Conservation (phyloP, 2,113 vertebrate genomes). For the Trematocara stigmaticum region DNA sequence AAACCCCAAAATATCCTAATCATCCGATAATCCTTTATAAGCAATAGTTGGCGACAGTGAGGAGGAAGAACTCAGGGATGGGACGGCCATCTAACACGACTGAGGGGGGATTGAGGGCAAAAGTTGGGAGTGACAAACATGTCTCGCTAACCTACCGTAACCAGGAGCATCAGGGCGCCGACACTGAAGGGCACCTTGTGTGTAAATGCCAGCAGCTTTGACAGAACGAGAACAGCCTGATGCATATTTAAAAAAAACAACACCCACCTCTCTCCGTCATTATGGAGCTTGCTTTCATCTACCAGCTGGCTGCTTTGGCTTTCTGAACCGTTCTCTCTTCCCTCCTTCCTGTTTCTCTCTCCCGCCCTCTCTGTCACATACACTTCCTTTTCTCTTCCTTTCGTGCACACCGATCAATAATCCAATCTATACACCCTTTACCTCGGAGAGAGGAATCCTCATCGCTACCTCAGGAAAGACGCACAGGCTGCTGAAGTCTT, state of each 20-base stretch:
- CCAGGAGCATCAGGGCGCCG: background rate
- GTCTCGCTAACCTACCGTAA: background rate
- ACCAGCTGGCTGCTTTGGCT: background rate
- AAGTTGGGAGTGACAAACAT: background rate
- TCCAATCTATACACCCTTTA: background rate
- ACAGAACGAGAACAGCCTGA: background rate
- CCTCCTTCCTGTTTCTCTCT: background rate
- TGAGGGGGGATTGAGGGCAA: background rate
- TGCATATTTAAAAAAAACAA: background rate
- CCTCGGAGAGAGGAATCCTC: background rate
- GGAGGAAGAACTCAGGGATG: background rate
- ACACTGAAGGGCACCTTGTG: background rate
- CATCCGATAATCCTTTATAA: background rate
- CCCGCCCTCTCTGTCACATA: background rate
- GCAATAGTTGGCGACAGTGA: background rate
- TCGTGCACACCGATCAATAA: constrained; percentile 6
- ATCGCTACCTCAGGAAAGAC: background rate
- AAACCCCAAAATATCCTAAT: fast-evolving
- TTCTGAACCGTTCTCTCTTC: background rate
- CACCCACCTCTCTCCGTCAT: background rate
- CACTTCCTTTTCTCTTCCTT: background rate
- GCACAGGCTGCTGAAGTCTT: background rate
- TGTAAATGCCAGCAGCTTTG: background rate
- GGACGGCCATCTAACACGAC: background rate
- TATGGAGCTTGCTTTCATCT: background rate